Evolutionary conservation across 1,140 invertebrate species (phyloP).

Genomic region (Drosophila elegans): DNA sequence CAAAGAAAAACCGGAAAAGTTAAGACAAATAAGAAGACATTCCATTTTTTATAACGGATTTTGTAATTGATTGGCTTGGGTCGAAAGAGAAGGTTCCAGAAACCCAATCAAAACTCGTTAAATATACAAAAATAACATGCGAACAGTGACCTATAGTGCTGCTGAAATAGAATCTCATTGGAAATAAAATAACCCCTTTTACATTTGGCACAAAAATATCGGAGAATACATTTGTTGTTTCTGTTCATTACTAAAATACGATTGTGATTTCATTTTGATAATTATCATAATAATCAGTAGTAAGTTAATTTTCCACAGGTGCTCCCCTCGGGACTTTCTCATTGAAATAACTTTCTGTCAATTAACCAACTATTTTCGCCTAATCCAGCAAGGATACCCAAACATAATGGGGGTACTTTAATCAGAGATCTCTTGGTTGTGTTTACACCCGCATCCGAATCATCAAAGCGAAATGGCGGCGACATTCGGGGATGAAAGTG

Average conservation of each 20-base stretch:
- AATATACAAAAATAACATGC: background rate
- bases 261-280: too few relatives aligned
- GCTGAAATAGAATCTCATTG: too few relatives aligned
- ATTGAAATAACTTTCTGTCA: background rate
- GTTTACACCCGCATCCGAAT: slow-evolving; percentile 47
- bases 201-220: too few relatives aligned
- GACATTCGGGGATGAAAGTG: slow-evolving; percentile 59
- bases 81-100: background rate
- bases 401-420: slow-evolving; percentile 3
- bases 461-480: slow-evolving; percentile 57
- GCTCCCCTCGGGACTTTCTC: background rate
- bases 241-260: too few relatives aligned
- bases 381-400: background rate
- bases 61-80: slow-evolving; percentile 8
- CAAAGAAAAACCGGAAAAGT: slow-evolving; percentile 6
- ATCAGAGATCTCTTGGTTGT: slow-evolving; percentile 15
- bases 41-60: slow-evolving; percentile 4
- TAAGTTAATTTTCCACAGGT: too few relatives aligned
- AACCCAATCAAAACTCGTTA: background rate
- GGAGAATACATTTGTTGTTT: too few relatives aligned
- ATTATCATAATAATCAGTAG: too few relatives aligned
- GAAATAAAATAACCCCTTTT: too few relatives aligned
- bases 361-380: slow-evolving; percentile 1
- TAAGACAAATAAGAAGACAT: slow-evolving; percentile 24
- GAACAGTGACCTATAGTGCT: too few relatives aligned